These are phyloP conservation scores for Coreius guichenoti DNA, from an alignment of 2,797 vertebrate species.

Conservation along the genomic window DNA sequence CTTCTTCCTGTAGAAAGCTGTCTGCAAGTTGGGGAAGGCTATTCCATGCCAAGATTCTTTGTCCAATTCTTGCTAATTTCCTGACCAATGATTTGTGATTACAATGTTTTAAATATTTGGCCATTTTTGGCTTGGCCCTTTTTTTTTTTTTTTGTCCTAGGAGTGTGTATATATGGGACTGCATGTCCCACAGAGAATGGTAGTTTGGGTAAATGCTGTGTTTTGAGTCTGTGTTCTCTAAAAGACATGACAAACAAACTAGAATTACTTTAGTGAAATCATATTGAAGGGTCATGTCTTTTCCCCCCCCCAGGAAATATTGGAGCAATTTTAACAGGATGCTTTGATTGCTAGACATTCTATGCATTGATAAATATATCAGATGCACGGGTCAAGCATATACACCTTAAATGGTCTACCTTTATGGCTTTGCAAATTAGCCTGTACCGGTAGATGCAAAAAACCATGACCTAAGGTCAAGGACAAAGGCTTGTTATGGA, in stretches of 20 bases:
- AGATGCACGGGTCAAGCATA: background rate
- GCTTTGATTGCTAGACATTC: background rate
- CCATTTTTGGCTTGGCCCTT: no score
- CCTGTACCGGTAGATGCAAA: background rate
- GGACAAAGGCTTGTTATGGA: conserved; percentile 10
- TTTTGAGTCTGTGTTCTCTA: background rate
- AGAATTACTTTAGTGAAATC: background rate
- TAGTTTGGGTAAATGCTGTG: background rate
- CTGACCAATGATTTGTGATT: background rate
- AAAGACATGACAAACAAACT: background rate
- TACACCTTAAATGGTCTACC: background rate
- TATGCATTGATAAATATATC: background rate
- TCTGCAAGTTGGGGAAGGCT: no score
- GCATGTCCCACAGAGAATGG: background rate
- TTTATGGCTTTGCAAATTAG: conserved; percentile 13
- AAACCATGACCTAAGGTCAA: background rate
- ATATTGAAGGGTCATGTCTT: background rate
- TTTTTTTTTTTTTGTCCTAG: no score
- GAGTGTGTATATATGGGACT: background rate
- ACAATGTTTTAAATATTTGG: no score
- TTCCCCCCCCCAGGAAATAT: background rate
- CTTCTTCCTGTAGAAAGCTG: no score
- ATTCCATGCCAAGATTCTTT: no score
- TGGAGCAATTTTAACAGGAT: background rate
- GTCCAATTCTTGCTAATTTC: background rate